Base-by-base conservation (phyloP, 2,113 vertebrate species). In the Lepidothrix coronata region DNA sequence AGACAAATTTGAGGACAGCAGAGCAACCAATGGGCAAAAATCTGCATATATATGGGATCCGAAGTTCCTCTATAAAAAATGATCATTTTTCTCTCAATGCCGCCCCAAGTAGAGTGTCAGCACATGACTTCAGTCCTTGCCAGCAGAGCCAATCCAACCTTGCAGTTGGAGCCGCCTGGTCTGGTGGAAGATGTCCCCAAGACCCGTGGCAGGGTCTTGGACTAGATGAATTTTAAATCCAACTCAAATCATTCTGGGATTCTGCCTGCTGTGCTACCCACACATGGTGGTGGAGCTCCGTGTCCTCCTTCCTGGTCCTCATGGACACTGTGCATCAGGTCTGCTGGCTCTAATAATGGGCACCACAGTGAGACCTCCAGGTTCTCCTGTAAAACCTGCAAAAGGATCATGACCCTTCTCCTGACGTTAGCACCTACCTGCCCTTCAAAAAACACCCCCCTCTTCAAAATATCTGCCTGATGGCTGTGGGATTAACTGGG, bases 211-310 rank as follows among this genome's bases (percentile, higher is more conserved):
- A 49, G 25, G 31, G 10, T 3, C 6, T 24, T 43, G 55, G 17
- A 8, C 9, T 49, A 19, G 30, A 5, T 41, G n/a, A 31, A 14
- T 12, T 43, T 43, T 43, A 23, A 43, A 63, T n/a, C 35, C 41
- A 43, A 43, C 9, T 8, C 14, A 27, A 27, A 55, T 23, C 0
- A 1, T 35, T 63, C 54, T 37, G 31, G 22, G 31, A 11, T 90
- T 28, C 14, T 33, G 6, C 7, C 44, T 65, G 37, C 30, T 13
- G 5, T 30, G 67, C 33, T 88, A 25, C 31, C 39, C 31, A 5
- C 1, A 1, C 6, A 6, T 0, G 0, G 37, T 18, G 31, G 9
- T 5, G 30, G 52, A 89, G 49, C 5, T 75, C 31, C 23, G 2
- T 11, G 28, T 54, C 21, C 14, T 85, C 37, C 31, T 44, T 54